Percentiles rank a stretch among this genome's conserved stretches.
These are phyloP conservation scores for Coleophora deauratella DNA, from an alignment of 2,888 invertebrate species.

Conservation along the genomic window DNA sequence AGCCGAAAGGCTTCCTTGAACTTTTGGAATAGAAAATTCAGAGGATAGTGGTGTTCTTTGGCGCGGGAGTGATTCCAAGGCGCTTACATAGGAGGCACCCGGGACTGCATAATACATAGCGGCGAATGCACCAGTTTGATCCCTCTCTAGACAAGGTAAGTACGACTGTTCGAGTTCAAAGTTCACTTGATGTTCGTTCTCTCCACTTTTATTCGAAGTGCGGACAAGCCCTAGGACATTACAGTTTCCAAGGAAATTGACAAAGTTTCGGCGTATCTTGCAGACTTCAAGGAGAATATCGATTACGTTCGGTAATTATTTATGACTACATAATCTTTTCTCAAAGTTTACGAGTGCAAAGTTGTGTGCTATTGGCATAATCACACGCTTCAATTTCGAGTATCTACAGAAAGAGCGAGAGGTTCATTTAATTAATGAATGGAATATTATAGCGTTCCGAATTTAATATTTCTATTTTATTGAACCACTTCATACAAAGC, in stretches of 20 bases:
- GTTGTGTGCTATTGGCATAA: slow-evolving; percentile 21
- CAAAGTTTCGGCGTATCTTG: slow-evolving; percentile 46
- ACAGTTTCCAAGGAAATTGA: slow-evolving; percentile 58
- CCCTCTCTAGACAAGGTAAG: slow-evolving; percentile 70
- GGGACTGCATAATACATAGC: slow-evolving; percentile 71
- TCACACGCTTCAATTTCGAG: not conserved
- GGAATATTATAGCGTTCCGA: not conserved
- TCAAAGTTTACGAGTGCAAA: slow-evolving; percentile 37
- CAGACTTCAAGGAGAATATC: slow-evolving; percentile 40
- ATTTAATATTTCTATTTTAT: too few relatives aligned
- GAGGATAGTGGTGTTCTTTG: slow-evolving; percentile 49
- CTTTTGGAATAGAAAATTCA: slow-evolving; percentile 55
- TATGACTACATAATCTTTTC: slow-evolving; percentile 62
- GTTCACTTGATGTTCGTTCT: slow-evolving; percentile 61
- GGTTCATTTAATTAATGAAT: slow-evolving; percentile 1
- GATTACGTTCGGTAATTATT: slow-evolving; percentile 49
- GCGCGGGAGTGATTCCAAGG: slow-evolving; percentile 56
- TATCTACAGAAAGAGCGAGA: not conserved
- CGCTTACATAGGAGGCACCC: slow-evolving; percentile 56
- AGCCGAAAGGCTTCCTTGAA: slow-evolving; percentile 42
- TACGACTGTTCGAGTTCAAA: slow-evolving; percentile 55
- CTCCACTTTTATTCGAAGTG: slow-evolving; percentile 57
- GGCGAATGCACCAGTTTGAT: slow-evolving; percentile 71
- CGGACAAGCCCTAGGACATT: slow-evolving; percentile 59
- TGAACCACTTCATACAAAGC: too few relatives aligned